These are phyloP conservation scores for Oryzias melastigma DNA, from an alignment of 2,113 vertebrate species.

Conservation along the genomic window DNA sequence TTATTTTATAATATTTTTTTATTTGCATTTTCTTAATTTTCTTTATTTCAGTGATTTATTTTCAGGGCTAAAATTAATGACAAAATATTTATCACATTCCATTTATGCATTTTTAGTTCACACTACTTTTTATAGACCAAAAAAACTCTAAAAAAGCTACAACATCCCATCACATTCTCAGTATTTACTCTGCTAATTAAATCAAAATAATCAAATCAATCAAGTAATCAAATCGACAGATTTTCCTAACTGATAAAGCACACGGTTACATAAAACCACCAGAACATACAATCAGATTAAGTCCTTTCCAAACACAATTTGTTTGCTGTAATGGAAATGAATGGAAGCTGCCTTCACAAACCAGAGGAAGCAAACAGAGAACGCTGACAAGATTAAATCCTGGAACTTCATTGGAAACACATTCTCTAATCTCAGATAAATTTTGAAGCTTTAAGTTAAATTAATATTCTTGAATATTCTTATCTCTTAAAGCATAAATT, in stretches of 20 bases:
- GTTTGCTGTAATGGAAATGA: slow-evolving; percentile 55
- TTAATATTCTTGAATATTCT: background rate
- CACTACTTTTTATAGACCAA: background rate
- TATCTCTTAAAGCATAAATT: background rate
- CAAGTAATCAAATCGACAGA: slow-evolving; percentile 59
- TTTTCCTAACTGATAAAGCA: slow-evolving; percentile 43
- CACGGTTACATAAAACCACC: slow-evolving; percentile 40
- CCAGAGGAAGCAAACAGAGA: slow-evolving; percentile 11
- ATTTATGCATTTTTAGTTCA: too few relatives aligned
- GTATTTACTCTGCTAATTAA: slow-evolving; percentile 33
- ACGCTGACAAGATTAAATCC: slow-evolving; percentile 1
- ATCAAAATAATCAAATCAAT: slow-evolving; percentile 60
- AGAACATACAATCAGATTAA: slow-evolving; percentile 61
- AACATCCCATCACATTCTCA: slow-evolving; percentile 15
- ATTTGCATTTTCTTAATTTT: too few relatives aligned
- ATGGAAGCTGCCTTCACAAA: slow-evolving; percentile 46
- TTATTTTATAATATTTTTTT: too few relatives aligned
- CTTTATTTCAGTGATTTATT: too few relatives aligned
- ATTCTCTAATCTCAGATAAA: slow-evolving; percentile 3
- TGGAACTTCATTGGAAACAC: slow-evolving; percentile 11
- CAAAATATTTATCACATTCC: too few relatives aligned
- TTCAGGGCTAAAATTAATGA: too few relatives aligned
- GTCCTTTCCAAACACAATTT: slow-evolving; percentile 51
- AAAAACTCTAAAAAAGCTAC: background rate
- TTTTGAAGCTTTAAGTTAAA: background rate